Evolutionary conservation across 2,888 invertebrate genomes (phyloP).

Genomic region (Temnothorax ravouxi): DNA sequence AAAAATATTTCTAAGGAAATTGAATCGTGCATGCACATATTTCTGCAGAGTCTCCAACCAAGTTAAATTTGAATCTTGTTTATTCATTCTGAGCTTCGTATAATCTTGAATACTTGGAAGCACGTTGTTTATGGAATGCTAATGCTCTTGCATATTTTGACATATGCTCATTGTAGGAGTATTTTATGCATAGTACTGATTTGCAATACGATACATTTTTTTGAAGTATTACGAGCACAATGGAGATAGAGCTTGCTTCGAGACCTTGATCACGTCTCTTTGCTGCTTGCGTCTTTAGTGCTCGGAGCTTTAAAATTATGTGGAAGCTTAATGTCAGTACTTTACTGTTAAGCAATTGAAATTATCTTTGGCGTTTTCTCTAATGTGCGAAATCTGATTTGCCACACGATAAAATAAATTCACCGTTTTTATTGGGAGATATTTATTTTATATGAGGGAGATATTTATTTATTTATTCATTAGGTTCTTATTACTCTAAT

Average conservation of each 20-base stretch:
- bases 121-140: constrained; percentile 5
- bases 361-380: neutral
- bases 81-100: neutral
- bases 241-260: constrained; percentile 71
- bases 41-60: constrained; percentile 4
- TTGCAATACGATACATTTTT: constrained; percentile 36
- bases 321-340: constrained; percentile 1
- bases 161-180: constrained; percentile 1
- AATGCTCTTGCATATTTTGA: constrained; percentile 18
- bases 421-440: constrained; percentile 11
- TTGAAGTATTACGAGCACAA: constrained; percentile 64
- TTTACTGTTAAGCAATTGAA: constrained; percentile 14
- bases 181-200: constrained; percentile 30
- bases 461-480: neutral
- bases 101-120: constrained; percentile 23
- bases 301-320: constrained; percentile 51
- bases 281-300: constrained; percentile 62
- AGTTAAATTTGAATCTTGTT: constrained; percentile 30
- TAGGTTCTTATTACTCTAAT: neutral
- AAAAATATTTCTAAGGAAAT: constrained; percentile 26
- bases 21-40: constrained; percentile 10
- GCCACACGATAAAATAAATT: neutral
- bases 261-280: constrained; percentile 84
- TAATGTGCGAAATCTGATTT: constrained; percentile 4
- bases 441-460: neutral